phyloP scores from a whole-genome alignment of 2,888 invertebrate genomes.

The Leptogaster cylindrica region DNA sequence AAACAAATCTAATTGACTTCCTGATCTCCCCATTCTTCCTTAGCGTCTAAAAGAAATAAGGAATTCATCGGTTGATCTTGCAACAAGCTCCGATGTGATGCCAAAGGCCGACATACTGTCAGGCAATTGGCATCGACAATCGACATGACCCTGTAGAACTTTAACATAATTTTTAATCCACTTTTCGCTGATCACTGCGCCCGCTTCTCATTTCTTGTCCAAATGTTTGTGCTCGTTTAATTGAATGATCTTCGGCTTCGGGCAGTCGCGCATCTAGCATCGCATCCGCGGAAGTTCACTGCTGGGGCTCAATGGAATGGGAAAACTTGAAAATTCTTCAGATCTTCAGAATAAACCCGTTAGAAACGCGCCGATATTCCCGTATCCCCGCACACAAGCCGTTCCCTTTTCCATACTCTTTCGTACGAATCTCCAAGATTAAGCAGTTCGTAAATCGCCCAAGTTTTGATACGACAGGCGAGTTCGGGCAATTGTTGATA shows the following conservation, averaged over 20 bases:
- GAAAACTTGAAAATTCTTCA: conserved; percentile 8
- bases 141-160: too few species aligned
- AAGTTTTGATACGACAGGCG: conserved; percentile 17
- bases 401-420: too few species aligned
- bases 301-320: conserved; percentile 3
- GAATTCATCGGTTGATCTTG: too few species aligned
- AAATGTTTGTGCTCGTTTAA: background rate
- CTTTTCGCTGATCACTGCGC: background rate
- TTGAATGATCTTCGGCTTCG: background rate
- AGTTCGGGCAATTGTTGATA: background rate
- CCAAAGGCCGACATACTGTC: too few species aligned
- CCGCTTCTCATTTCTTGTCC: background rate
- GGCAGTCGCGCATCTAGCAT: background rate
- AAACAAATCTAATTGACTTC: too few species aligned
- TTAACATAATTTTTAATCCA: conserved; percentile 17
- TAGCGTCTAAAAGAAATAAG: too few species aligned
- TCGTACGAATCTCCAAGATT: background rate
- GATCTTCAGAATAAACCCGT: conserved; percentile 6
- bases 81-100: too few species aligned
- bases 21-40: too few species aligned
- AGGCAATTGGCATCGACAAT: too few species aligned
- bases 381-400: conserved; percentile 4
- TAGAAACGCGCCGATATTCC: background rate
- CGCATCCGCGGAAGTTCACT: background rate
- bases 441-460: conserved; percentile 21